These are phyloP conservation scores for Meganola albula DNA, from an alignment of 2,888 invertebrate species.

Conservation along the genomic window DNA sequence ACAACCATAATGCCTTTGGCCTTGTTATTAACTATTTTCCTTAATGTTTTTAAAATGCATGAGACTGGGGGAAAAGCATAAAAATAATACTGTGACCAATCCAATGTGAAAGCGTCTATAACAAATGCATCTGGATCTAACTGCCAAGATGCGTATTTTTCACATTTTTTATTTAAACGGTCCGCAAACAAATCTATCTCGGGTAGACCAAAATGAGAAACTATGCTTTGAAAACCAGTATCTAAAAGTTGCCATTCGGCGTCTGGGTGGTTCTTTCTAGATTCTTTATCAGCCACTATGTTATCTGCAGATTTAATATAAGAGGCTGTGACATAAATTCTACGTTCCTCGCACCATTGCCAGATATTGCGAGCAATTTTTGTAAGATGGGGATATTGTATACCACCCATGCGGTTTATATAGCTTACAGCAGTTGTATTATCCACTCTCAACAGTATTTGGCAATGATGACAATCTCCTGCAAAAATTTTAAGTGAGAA, in stretches of 20 bases:
- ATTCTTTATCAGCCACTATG: not conserved
- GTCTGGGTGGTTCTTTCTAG: not conserved
- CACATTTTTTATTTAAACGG: not conserved
- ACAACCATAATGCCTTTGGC: slow-evolving; percentile 11
- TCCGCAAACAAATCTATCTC: slow-evolving; percentile 1
- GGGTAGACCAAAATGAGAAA: not conserved
- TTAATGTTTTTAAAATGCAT: slow-evolving; percentile 2
- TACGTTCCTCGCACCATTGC: not conserved
- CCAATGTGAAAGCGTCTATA: not conserved
- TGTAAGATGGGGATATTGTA: too few relatives aligned
- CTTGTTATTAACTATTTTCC: slow-evolving; percentile 3
- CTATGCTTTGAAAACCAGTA: not conserved
- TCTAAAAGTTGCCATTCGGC: slow-evolving; percentile 1
- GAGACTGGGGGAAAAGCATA: slow-evolving; percentile 5
- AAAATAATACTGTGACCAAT: not conserved
- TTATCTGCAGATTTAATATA: too few relatives aligned
- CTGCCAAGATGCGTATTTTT: not conserved
- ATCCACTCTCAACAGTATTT: not conserved
- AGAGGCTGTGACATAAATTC: not conserved
- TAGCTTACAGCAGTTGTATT: not conserved
- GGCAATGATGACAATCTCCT: not conserved
- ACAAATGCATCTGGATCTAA: not conserved
- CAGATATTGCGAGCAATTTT: not conserved
- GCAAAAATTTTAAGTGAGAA: not conserved
- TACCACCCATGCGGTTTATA: too few relatives aligned